phyloP scores from a whole-genome alignment of 1,140 invertebrate species.

The Parapsyche elsis region DNA sequence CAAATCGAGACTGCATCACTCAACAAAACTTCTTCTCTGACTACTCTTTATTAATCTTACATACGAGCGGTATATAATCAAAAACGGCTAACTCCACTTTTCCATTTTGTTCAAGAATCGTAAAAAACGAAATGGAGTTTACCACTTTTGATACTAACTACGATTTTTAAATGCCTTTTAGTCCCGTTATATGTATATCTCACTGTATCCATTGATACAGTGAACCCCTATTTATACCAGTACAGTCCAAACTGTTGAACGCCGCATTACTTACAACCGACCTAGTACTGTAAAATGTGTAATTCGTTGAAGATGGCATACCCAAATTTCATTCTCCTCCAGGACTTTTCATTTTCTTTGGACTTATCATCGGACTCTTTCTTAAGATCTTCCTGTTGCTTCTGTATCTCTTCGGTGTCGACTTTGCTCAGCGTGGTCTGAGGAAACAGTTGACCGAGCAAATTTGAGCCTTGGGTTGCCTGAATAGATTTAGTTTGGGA shows the following conservation, averaged over 20 bases:
- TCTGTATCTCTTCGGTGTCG: constrained; percentile 62
- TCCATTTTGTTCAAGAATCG: no score
- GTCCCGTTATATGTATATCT: not conserved
- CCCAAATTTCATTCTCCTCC: constrained; percentile 72
- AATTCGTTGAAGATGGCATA: constrained; percentile 52
- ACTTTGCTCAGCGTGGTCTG: constrained; percentile 58
- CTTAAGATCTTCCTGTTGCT: constrained; percentile 65
- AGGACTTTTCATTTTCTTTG: constrained; percentile 71
- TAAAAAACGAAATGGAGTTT: no score
- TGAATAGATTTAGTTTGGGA: constrained; percentile 1
- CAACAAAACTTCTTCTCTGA: no score
- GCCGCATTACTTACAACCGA: not conserved
- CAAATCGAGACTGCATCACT: no score
- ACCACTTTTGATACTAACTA: no score
- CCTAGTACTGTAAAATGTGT: constrained; percentile 16
- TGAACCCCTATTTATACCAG: no score
- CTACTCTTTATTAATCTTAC: no score
- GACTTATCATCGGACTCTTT: constrained; percentile 65
- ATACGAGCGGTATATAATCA: no score
- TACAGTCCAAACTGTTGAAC: not conserved
- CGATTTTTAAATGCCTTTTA: no score
- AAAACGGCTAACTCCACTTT: no score
- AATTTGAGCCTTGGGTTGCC: constrained; percentile 37
- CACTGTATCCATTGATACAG: no score
- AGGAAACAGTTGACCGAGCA: constrained; percentile 64